Conservation (phyloP, 2,888 invertebrate genomes). For the Cepaea hortensis region DNA sequence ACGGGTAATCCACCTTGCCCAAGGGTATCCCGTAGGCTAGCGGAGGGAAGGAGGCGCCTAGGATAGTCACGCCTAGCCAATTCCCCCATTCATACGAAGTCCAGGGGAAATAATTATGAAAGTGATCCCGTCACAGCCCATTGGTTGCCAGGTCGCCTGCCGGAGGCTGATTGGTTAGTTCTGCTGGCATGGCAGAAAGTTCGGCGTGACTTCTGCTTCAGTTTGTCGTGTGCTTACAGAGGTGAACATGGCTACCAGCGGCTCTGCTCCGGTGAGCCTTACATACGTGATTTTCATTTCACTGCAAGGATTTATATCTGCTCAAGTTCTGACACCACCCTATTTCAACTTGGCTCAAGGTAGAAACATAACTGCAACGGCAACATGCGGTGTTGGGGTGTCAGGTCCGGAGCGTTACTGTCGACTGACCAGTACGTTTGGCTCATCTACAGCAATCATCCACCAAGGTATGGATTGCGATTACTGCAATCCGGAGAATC, state of each 20-base stretch:
- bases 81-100: too few species aligned
- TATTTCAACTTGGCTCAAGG: conserved; percentile 97
- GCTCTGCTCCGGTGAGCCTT: conserved; percentile 40
- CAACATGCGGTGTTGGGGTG: conserved; percentile 95
- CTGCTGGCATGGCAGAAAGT: conserved; percentile 4
- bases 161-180: not conserved
- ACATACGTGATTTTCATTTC: conserved; percentile 25
- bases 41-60: too few species aligned
- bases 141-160: not conserved
- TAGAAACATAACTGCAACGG: conserved; percentile 84
- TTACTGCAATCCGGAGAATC: conserved; percentile 84
- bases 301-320: conserved; percentile 34
- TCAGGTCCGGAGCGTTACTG: conserved; percentile 93
- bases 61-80: too few species aligned
- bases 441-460: conserved; percentile 76
- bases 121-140: not conserved
- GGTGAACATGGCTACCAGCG: conserved; percentile 53
- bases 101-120: too few species aligned
- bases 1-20: too few species aligned
- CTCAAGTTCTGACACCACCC: conserved; percentile 83
- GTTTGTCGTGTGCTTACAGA: conserved; percentile 16
- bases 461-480: conserved; percentile 95
- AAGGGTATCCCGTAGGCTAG: too few species aligned
- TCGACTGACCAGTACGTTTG: conserved; percentile 90
- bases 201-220: not conserved